Base-by-base conservation (phyloP, 2,888 invertebrate species). In the Nemapogon koenigi region DNA sequence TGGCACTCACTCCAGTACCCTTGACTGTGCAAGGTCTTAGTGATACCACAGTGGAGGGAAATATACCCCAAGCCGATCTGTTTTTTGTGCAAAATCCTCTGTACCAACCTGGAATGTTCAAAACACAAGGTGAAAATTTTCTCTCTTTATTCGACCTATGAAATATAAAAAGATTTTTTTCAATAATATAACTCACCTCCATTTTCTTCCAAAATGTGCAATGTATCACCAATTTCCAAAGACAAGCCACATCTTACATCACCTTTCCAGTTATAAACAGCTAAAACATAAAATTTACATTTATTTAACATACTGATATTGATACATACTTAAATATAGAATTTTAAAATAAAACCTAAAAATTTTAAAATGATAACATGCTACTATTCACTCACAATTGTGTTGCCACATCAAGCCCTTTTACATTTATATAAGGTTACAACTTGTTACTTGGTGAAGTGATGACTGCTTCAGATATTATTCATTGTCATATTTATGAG, bases 161-260 rank as follows among this genome's bases (percentile, higher is more conserved):
- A 22, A 6, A 22, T 7, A 22, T 22, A 22, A 6, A 22, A 22
- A 22, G 22, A 22, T 22, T 22, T 22, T 7, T 22, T 22, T 22
- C 10, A 7, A 11, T 10, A 19, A 19, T 13, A 15, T 19, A n/a
- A 49, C 49, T 65, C 68, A 88, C 91, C 90, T 65, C 83, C 83
- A 76, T 89, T 91, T 81, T 96, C 94, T 79, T 95, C 94, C 49
- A 93, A 75, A 51, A 96, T 92, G 64, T 95, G 94, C 2, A 96
- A 89, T 3, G 91, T 90, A 63, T 96, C 96, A 41, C 96, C 96
- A 51, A 96, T 93, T 68, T 94, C 92, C 50, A 97, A 71, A 3
- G 91, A 86, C 44, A 94, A 71, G 22, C 91, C 92, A 51, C 86
- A 89, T 37, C 86, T 84, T 17, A 87, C 86, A 66, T 91, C 90